A percentile compares a stretch with the other conserved stretches of the same genome.
Conservation (phyloP, 2,113 vertebrate genomes). For the Pteropus alecto region DNA sequence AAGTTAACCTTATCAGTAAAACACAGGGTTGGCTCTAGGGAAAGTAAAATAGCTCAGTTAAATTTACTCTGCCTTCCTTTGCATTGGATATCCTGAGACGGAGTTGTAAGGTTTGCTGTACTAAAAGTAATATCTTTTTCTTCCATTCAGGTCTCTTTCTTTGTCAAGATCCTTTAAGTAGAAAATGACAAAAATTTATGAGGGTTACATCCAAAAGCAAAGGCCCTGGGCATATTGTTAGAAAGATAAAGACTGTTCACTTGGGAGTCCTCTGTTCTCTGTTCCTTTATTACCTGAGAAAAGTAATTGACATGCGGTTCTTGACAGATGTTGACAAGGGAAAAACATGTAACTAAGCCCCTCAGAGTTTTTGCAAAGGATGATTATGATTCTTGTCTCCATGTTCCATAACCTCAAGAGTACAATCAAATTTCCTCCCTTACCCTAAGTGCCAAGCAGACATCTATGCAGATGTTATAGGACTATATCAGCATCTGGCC, state of each 20-base stretch:
- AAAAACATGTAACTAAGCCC: slow-evolving; percentile 40
- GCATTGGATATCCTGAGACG: neutral
- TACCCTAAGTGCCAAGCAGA: slow-evolving; percentile 43
- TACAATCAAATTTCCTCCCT: slow-evolving; percentile 30
- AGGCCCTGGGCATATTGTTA: slow-evolving; percentile 13
- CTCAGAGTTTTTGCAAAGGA: slow-evolving; percentile 7
- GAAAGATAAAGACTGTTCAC: slow-evolving; percentile 59
- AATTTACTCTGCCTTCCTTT: neutral
- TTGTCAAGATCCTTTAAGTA: neutral
- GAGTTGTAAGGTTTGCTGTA: neutral
- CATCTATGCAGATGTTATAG: slow-evolving; percentile 56
- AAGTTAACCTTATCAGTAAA: neutral
- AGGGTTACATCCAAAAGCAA: slow-evolving; percentile 45
- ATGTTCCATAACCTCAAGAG: slow-evolving; percentile 16
- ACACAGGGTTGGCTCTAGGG: neutral
- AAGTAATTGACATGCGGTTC: slow-evolving; percentile 45
- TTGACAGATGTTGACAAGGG: slow-evolving; percentile 65
- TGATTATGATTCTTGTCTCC: slow-evolving; percentile 49
- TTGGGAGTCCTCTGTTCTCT: slow-evolving; percentile 38
- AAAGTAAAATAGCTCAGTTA: neutral
- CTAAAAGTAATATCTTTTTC: neutral
- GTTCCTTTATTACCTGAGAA: slow-evolving; percentile 54
- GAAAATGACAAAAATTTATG: slow-evolving; percentile 51
- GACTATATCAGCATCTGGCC: neutral
- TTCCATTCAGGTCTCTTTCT: neutral